These are phyloP conservation scores for Oophaga pumilio DNA, from an alignment of 2,113 vertebrate genomes.

Conservation along the genomic window DNA sequence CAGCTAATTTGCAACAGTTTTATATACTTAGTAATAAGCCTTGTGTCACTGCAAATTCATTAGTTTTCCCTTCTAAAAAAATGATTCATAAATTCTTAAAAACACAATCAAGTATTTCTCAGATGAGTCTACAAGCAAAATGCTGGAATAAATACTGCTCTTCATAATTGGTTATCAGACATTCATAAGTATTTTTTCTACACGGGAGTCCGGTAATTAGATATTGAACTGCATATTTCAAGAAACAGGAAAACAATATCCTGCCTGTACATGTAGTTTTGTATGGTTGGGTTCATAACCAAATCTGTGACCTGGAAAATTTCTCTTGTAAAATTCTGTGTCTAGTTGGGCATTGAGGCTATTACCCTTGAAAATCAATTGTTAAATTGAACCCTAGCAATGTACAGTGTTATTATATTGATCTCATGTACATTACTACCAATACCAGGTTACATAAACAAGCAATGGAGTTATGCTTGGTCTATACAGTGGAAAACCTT, in stretches of 20 bases:
- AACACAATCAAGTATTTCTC: background rate
- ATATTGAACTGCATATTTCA: slow-evolving; percentile 40
- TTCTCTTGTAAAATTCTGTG: slow-evolving; percentile 20
- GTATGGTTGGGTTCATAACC: slow-evolving; percentile 1
- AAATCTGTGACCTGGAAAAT: slow-evolving; percentile 26
- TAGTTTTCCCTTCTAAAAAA: background rate
- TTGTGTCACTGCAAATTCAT: slow-evolving; percentile 1
- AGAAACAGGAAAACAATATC: slow-evolving; percentile 20
- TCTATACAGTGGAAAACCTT: background rate
- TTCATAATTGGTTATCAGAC: background rate
- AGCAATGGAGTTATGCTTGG: background rate
- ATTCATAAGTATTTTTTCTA: slow-evolving; percentile 8
- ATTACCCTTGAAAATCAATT: slow-evolving; percentile 10
- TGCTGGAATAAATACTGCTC: background rate
- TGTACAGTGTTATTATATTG: background rate
- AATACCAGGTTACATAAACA: background rate
- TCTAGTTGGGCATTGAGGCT: background rate
- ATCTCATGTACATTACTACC: background rate
- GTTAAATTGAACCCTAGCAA: slow-evolving; percentile 12
- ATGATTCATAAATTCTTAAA: background rate
- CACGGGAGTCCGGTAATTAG: slow-evolving; percentile 15
- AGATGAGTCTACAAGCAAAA: background rate
- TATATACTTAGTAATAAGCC: slow-evolving; percentile 4
- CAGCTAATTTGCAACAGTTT: slow-evolving; percentile 1
- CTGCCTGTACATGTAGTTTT: background rate